phyloP scores from a whole-genome alignment of 2,113 vertebrate species.

The Odobenus rosmarus region DNA sequence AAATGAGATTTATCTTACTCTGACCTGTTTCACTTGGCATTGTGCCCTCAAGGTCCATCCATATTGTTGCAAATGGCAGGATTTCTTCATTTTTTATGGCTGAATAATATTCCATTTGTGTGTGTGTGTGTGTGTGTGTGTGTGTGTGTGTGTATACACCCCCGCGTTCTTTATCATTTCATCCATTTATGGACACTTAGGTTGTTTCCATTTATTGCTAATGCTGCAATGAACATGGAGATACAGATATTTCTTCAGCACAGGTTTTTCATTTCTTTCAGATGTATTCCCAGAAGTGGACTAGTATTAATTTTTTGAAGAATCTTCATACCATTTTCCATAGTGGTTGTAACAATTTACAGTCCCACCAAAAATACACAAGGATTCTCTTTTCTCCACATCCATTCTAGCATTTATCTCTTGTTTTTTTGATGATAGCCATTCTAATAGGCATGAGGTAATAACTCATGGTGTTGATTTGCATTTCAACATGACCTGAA shows the following conservation, averaged over 20 bases:
- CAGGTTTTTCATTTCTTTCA: neutral
- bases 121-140: neutral
- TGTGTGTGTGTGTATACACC: neutral
- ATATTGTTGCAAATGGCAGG: neutral
- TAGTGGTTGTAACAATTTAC: neutral
- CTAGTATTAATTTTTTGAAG: neutral
- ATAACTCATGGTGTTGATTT: neutral
- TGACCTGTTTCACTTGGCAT: neutral
- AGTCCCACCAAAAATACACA: no score
- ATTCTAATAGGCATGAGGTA: neutral
- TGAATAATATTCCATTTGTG: neutral
- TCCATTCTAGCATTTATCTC: no score
- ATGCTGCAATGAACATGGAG: neutral
- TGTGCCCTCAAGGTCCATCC: neutral
- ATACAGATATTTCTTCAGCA: neutral
- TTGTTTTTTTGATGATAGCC: neutral
- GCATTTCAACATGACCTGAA: neutral
- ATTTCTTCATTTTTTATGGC: neutral
- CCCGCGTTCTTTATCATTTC: neutral
- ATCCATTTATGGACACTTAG: neutral
- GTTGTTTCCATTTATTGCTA: neutral
- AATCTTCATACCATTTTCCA: neutral
- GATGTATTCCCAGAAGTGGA: neutral
- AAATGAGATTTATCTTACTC: neutral
- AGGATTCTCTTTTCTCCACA: neutral